A percentile compares a stretch with the other conserved stretches of the same genome.
Conservation (phyloP, 2,888 invertebrate species). For the Eremobia ochroleuca region DNA sequence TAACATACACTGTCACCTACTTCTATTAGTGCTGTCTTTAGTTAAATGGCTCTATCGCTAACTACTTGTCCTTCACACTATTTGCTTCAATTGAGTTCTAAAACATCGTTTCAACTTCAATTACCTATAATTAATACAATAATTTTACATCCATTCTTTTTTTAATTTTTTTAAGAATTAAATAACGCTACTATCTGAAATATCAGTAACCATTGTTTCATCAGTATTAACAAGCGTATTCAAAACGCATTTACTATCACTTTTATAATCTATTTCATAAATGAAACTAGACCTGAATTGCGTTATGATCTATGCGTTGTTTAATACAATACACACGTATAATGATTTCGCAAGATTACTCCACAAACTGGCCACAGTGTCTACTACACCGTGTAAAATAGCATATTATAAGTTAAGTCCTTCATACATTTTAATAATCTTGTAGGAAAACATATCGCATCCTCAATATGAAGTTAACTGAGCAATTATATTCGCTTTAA, state of each 20-base stretch:
- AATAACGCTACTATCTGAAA: conserved; percentile 13
- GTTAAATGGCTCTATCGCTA: background rate
- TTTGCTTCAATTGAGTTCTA: conserved; percentile 7
- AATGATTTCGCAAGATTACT: conserved; percentile 63
- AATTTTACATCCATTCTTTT: conserved; percentile 27
- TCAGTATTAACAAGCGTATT: conserved; percentile 23
- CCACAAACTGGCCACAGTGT: conserved; percentile 47
- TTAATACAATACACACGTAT: conserved; percentile 63
- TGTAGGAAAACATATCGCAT: conserved; percentile 58
- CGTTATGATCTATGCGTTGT: conserved; percentile 60
- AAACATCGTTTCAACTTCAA: conserved; percentile 5
- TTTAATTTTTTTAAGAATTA: too few species aligned
- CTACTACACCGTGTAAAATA: conserved; percentile 35
- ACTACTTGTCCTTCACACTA: background rate
- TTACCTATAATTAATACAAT: background rate
- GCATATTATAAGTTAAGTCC: conserved; percentile 30
- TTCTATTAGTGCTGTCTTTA: background rate
- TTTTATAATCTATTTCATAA: conserved; percentile 60
- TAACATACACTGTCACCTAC: background rate
- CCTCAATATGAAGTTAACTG: conserved; percentile 48
- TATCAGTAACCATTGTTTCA: conserved; percentile 40
- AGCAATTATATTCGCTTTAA: conserved; percentile 51
- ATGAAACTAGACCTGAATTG: conserved; percentile 64
- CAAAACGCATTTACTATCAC: conserved; percentile 42
- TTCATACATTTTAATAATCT: conserved; percentile 48